Percentiles rank a stretch among this genome's conserved stretches.
These are phyloP conservation scores for Panthera uncia DNA, from an alignment of 2,113 vertebrate species.

Conservation along the genomic window DNA sequence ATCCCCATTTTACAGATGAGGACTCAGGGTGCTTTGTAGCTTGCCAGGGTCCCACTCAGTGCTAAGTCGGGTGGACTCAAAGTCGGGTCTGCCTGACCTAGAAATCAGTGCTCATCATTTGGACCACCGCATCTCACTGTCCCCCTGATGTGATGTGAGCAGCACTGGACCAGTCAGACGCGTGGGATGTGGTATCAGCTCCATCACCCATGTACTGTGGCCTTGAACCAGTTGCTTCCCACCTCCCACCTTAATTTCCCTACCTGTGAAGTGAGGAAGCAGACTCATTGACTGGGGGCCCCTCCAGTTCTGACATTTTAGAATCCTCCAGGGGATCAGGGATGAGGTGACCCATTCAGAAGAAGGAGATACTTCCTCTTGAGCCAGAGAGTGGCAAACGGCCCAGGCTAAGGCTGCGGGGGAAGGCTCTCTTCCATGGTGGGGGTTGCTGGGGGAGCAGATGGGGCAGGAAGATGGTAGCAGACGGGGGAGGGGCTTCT, in stretches of 20 bases:
- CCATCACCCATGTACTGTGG: not conserved
- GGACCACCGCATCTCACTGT: fast-evolving
- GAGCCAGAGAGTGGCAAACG: not conserved
- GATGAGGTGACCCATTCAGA: not conserved
- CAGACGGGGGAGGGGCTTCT: not conserved
- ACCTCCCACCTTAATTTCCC: fast-evolving
- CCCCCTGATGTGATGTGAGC: not conserved
- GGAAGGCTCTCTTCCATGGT: not conserved
- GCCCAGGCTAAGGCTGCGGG: not conserved
- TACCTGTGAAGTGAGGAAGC: not conserved
- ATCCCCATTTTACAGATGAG: not conserved
- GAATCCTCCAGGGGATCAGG: not conserved
- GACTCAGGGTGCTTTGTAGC: not conserved
- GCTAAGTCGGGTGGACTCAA: not conserved
- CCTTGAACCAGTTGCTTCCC: not conserved
- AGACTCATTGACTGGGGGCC: not conserved
- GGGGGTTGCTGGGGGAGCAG: not conserved
- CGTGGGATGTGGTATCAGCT: fast-evolving
- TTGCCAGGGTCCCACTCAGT: not conserved
- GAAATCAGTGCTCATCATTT: not conserved
- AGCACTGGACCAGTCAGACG: not conserved
- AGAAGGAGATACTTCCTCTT: not conserved
- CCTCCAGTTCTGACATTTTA: not conserved
- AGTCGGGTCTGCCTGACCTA: not conserved
- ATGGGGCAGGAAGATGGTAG: not conserved